Evolutionary conservation across 64 coral and sea anemone genomes (phyloP), one percentile per base, ranked within the genome.

Genomic region (Montipora efflorescens): DNA sequence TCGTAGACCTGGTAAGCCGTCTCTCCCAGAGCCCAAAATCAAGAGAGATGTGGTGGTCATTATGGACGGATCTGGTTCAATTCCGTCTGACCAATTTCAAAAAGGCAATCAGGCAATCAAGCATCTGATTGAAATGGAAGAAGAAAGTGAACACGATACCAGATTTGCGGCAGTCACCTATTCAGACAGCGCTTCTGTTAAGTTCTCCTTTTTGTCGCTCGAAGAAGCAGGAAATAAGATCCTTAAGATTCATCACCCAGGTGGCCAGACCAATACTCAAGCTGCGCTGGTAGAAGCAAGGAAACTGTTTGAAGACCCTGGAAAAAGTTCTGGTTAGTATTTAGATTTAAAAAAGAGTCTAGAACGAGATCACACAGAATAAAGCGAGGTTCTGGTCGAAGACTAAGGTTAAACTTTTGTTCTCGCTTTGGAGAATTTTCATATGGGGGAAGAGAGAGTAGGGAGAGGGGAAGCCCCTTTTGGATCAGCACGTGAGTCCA

Each of bases 231-330:
- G 50, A 47, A 55, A 61, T 3, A 19, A 76, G 8, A 22, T 92
- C 5, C 6, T 21, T 4, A 16, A 61, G 16, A 83, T 92, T 92
- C 80, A 16, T 4, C 83, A 92, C n/a, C 21, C 53, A 12, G 21
- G 12, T 15, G 90, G 90, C 1, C n/a, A 9, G 23, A 92, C 90
- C 13, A 92, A 92, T 21, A 92, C 80, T 45, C 90, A 92, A 68
- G 90, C 79, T 12, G 90, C 59, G 5, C 28, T 92, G 6, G 23
- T 18, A 59, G 73, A 84, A 62, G 64, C 90, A 1, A 78, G 70
- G 21, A 84, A 16, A 48, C 48, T 92, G 14, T 92, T 92, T 51
- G 79, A 74, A 76, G 73, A 72, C 52, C 52, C 5, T 55, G 52
- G 52, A 5, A 1, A 7, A 7, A 0, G 0, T 10, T 55, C 52